Conservation (phyloP, 1,140 invertebrate species). For the Aphelenchoides fujianensis region DNA sequence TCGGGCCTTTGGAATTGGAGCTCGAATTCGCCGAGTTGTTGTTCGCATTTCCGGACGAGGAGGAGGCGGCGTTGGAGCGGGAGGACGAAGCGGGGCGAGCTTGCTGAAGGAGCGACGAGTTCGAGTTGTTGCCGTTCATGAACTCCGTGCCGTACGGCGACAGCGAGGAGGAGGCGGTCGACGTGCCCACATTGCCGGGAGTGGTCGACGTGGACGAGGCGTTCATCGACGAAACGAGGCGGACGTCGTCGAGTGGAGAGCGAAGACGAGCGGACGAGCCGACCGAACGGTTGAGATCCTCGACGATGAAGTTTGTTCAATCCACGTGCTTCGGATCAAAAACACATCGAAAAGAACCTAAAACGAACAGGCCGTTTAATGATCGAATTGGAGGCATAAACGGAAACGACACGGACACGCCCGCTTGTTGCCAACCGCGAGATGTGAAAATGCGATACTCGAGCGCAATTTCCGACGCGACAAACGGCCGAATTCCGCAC, state of each 20-base stretch:
- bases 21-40: not conserved
- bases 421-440: not conserved
- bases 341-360: not conserved
- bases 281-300: no score
- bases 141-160: not conserved
- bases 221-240: slow-evolving; percentile 16
- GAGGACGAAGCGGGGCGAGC: not conserved
- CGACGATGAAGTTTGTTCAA: no score
- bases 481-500: not conserved
- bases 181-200: slow-evolving; percentile 11
- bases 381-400: no score
- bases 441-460: not conserved
- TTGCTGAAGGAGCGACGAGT: slow-evolving; percentile 1
- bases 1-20: not conserved
- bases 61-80: not conserved
- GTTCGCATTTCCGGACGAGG: not conserved
- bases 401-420: not conserved
- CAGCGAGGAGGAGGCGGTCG: slow-evolving; percentile 10
- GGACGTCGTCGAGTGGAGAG: not conserved
- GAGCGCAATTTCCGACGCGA: no score
- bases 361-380: no score
- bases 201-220: slow-evolving; percentile 10
- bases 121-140: slow-evolving; percentile 18
- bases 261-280: not conserved
- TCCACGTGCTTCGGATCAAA: not conserved